Percentiles rank a stretch among this genome's conserved stretches.
phyloP scores from a whole-genome alignment of 2,888 invertebrate genomes.

The Troilus luridus region DNA sequence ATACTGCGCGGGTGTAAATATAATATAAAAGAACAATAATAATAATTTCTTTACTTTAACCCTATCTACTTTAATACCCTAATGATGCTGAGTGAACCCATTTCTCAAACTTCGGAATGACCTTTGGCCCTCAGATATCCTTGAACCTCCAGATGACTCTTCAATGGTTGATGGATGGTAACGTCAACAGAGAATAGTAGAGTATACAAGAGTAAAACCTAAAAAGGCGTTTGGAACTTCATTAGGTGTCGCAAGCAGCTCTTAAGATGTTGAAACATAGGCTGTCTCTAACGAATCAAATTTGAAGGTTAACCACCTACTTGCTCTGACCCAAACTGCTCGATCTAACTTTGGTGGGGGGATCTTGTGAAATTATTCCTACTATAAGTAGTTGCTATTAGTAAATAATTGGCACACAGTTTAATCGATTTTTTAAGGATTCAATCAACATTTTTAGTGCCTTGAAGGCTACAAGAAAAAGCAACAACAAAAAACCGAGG shows the following conservation, averaged over 20 bases:
- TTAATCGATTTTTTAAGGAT: neutral
- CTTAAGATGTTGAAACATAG: constrained; percentile 5
- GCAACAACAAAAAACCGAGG: neutral
- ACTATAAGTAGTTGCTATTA: neutral
- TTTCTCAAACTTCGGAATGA: no score
- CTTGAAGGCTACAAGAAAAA: neutral
- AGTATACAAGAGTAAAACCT: neutral
- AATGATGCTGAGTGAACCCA: no score
- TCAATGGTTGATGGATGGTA: no score
- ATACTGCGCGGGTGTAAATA: no score
- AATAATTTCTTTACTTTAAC: no score
- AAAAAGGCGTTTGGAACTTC: neutral
- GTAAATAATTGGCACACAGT: neutral
- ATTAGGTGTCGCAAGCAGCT: constrained; percentile 20
- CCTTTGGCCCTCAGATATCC: no score
- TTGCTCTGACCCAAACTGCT: neutral
- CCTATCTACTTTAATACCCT: no score
- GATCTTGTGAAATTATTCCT: neutral
- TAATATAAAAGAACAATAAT: no score
- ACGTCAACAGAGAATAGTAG: neutral
- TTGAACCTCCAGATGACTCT: no score
- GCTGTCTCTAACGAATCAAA: neutral
- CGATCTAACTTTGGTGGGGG: neutral
- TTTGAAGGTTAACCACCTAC: neutral
- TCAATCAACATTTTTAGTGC: neutral